Percentiles rank a stretch among this genome's conserved stretches.
Conservation (phyloP, 2,113 vertebrate species). For the Centrocercus urophasianus region DNA sequence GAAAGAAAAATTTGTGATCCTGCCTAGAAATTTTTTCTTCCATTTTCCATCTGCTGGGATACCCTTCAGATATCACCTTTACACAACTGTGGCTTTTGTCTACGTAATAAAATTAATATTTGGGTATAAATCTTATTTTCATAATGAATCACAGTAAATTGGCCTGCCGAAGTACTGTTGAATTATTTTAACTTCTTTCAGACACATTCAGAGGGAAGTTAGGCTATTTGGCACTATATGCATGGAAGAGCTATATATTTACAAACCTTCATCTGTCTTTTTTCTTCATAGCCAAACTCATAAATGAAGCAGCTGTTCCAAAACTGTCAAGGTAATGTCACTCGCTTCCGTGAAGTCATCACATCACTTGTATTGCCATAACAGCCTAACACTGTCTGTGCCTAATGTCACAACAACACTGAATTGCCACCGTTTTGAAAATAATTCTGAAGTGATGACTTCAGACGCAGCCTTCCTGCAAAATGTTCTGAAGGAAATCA, state of each 20-base stretch:
- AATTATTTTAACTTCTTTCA: constrained; percentile 41
- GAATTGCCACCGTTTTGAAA: background rate
- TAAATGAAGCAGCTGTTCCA: constrained; percentile 12
- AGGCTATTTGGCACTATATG: background rate
- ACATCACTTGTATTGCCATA: background rate
- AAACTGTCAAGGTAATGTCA: constrained; percentile 10
- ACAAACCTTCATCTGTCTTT: constrained; percentile 6
- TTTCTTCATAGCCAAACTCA: constrained; percentile 18
- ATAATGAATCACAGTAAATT: background rate
- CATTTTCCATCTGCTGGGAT: background rate
- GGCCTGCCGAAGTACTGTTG: background rate
- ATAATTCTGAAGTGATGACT: background rate
- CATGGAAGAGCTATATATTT: background rate
- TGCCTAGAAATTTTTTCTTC: background rate
- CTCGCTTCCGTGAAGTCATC: background rate
- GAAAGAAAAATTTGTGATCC: background rate
- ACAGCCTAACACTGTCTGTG: background rate
- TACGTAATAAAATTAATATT: background rate
- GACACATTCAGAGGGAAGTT: background rate
- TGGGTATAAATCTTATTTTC: constrained; percentile 5
- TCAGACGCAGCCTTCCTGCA: background rate
- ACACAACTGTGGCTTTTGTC: background rate
- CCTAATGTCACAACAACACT: background rate
- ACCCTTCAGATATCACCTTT: background rate
- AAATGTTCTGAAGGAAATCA: background rate